Evolutionary conservation across 2,888 invertebrate species (phyloP), one percentile per base, ranked within the genome.

Genomic region (Anarsia innoxiella): DNA sequence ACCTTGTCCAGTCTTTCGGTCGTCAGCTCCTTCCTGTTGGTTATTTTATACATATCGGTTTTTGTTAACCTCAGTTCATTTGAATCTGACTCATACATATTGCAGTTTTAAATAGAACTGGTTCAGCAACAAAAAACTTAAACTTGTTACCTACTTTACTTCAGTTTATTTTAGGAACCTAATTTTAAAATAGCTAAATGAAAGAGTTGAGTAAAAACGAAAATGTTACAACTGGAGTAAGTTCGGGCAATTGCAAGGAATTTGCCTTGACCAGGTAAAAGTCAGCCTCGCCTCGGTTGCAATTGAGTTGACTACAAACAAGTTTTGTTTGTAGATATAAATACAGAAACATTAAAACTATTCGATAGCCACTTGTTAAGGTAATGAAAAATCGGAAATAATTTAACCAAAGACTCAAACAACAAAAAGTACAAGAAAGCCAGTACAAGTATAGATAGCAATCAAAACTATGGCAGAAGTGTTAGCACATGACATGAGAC

Each of bases 211-310:
- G 19, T n/a, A n/a, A n/a, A n/a, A n/a, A 19, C 19, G 19, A 19
- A 19, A 19, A 5, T 19, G 4, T 19, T 19, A 8, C 49, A 49
- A 62, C 58, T 65, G 52, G 53, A 62, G 35, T 66, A 61, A 19
- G 8, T 8, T 19, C 19, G 19, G 6, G 12, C 61, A 64, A 61
- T 58, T 50, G 56, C 53, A 55, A 63, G 60, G 59, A 62, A 66
- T 67, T 71, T 45, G 57, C 76, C 76, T 78, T 78, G 78, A 74
- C 69, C 66, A 71, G 53, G 56, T 59, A 55, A 63, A 66, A 60
- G 65, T 55, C 61, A 74, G 66, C 79, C 78, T 80, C 77, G 66
- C 79, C 78, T 80, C 77, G 75, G 46, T 52, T 45, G 25, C n/a
- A 40, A 58, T 59, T 57, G 56, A 56, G 69, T 66, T 59, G 51